Conservation (phyloP, 2,113 vertebrate genomes). For the Bagarius yarrelli region DNA sequence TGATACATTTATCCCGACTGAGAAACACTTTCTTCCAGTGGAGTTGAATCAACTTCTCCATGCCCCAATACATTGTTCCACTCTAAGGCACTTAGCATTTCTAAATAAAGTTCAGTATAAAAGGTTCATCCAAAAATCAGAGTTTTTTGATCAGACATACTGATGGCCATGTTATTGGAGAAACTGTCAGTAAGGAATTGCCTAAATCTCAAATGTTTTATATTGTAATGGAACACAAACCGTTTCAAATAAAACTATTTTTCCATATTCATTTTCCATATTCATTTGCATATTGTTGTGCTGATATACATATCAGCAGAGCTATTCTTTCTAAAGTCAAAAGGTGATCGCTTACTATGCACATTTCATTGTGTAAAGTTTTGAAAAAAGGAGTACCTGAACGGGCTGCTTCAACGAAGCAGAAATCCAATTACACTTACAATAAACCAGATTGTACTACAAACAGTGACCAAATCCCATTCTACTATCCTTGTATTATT, state of each 20-base stretch:
- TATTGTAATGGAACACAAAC: neutral
- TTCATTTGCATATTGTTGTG: neutral
- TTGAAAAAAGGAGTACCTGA: neutral
- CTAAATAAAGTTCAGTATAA: constrained; percentile 27
- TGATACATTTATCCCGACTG: constrained; percentile 11
- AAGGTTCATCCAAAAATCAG: neutral
- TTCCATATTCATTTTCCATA: neutral
- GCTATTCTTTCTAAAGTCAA: neutral
- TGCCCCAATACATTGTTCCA: constrained; percentile 4
- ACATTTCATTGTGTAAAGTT: neutral
- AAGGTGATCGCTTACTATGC: neutral
- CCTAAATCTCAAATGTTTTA: neutral
- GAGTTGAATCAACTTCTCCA: constrained; percentile 44
- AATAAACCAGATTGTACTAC: neutral
- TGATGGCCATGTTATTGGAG: constrained; percentile 17
- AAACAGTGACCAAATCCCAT: constrained; percentile 20
- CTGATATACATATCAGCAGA: neutral
- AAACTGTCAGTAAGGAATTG: neutral
- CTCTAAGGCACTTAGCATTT: constrained; percentile 34
- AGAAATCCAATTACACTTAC: constrained; percentile 6
- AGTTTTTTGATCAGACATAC: neutral
- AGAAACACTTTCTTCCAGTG: constrained; percentile 11
- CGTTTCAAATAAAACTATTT: neutral
- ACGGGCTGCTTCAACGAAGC: neutral
- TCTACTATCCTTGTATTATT: constrained; percentile 8